Conservation (phyloP, 2,113 vertebrate species). For the Cariama cristata region DNA sequence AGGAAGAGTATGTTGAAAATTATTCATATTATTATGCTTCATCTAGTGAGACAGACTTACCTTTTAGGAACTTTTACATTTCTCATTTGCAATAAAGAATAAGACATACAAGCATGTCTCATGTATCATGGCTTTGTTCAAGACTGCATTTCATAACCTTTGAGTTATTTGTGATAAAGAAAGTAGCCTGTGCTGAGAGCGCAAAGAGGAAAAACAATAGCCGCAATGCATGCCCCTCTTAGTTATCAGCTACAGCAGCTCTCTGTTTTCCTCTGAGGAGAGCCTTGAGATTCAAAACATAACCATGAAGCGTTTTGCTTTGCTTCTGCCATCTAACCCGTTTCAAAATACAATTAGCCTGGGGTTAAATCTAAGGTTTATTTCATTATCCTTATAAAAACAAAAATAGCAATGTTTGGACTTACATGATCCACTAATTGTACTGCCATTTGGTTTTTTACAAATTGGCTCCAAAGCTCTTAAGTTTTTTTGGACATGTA, state of each 20-base stretch:
- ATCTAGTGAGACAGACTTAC: constrained; percentile 1
- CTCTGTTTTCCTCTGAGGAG: constrained; percentile 29
- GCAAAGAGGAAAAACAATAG: not conserved
- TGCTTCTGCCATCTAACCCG: constrained; percentile 25
- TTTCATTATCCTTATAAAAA: constrained; percentile 32
- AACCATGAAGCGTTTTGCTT: constrained; percentile 38
- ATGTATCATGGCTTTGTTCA: not conserved
- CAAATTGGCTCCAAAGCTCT: constrained; percentile 1
- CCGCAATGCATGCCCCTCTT: not conserved
- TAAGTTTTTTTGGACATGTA: not conserved
- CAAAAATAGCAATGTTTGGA: constrained; percentile 26
- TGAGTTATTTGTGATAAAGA: not conserved
- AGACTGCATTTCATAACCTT: not conserved
- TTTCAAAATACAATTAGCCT: constrained; percentile 55
- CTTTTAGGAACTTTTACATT: constrained; percentile 25
- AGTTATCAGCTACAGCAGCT: constrained; percentile 35
- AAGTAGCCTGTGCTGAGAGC: not conserved
- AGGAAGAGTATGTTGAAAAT: constrained; percentile 60
- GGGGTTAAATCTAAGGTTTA: constrained; percentile 40
- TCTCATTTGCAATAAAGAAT: not conserved
- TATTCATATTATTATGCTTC: constrained; percentile 24
- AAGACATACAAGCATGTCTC: not conserved
- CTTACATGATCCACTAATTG: constrained; percentile 21
- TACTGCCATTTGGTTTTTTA: not conserved
- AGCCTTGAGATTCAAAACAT: constrained; percentile 46